Base-by-base conservation (phyloP, 2,797 vertebrate species). In the Protonibea diacanthus region DNA sequence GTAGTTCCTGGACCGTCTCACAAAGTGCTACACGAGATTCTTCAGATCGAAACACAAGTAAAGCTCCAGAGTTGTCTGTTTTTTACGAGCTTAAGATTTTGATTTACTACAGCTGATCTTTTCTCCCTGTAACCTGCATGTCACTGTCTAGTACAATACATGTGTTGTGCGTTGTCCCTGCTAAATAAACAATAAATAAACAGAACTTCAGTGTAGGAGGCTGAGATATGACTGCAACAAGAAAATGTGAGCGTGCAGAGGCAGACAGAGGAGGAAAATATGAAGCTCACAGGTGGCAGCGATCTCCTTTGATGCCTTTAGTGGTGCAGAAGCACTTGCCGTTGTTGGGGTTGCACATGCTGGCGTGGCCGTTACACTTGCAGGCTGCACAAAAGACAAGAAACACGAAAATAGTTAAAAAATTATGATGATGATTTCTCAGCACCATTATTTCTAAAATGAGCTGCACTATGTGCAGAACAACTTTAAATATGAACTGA, bases 301-400 rank as follows among this genome's bases (percentile, higher is more conserved):
- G 96, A 0, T 99, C 98, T 82, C 98, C 98, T 94, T 99, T 99
- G 86, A 99, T 98, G 38, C 98, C 98, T 84, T 99, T 99, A 68
- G 98, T 99, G 75, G 98, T 99, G 88, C 98, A 99, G 95, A 97
- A 99, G 58, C 98, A 99, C 83, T 99, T 99, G 59, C 98, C 98
- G 0, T 96, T 97, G 92, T 96, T 97, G 13, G 97, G 94, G 88
- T 98, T 98, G 90, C 98, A 99, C 90, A 99, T 92, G 1, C 97
- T 96, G 0, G 98, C 98, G 0, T 99, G 98, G 64, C 98, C 97
- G 1, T 99, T 99, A 85, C 98, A 99, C 91, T 97, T 99, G 90
- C 98, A 99, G 59, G 97, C 98, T 99, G 95, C 23, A 68, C 17
- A 48, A 27, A 47, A 49, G 8, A 71, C 13, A 49, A 0, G 3